phyloP scores from a whole-genome alignment of 2,888 invertebrate species.

The Pandemis corylana region DNA sequence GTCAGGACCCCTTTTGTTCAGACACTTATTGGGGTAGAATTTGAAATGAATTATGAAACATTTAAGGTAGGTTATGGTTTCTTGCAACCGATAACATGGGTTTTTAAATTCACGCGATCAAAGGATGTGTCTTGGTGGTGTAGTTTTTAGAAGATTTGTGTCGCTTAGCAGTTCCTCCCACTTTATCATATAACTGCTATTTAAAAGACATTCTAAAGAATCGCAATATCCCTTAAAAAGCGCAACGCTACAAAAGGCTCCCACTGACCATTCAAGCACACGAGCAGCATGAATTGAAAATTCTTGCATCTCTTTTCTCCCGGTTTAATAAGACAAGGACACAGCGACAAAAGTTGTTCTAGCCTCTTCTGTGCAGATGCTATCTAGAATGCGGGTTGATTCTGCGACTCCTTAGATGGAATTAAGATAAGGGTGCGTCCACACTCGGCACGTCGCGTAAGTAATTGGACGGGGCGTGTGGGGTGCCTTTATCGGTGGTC shows the following conservation, averaged over 20 bases:
- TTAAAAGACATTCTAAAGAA: neutral
- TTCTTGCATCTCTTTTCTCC: neutral
- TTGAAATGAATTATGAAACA: no score
- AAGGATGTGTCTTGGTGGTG: no score
- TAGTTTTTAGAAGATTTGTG: neutral
- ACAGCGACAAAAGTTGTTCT: neutral
- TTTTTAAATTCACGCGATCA: no score
- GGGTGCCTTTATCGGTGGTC: constrained; percentile 67
- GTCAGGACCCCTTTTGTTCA: no score
- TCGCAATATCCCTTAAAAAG: neutral
- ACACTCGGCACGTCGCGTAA: constrained; percentile 67
- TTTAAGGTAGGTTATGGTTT: no score
- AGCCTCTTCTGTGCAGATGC: constrained; percentile 32
- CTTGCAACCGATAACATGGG: no score
- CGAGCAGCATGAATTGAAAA: neutral
- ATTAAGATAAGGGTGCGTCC: constrained; percentile 73
- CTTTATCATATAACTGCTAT: neutral
- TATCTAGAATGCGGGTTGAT: constrained; percentile 50
- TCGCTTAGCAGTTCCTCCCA: neutral
- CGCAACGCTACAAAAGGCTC: constrained; percentile 18
- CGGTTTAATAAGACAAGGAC: neutral
- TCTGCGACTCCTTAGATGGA: constrained; percentile 74
- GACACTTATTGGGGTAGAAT: no score
- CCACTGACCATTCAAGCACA: constrained; percentile 15
- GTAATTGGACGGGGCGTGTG: constrained; percentile 78